Percentiles rank a stretch among this genome's conserved stretches.
Conservation (phyloP, 2,888 invertebrate species). For the Meganola albula region DNA sequence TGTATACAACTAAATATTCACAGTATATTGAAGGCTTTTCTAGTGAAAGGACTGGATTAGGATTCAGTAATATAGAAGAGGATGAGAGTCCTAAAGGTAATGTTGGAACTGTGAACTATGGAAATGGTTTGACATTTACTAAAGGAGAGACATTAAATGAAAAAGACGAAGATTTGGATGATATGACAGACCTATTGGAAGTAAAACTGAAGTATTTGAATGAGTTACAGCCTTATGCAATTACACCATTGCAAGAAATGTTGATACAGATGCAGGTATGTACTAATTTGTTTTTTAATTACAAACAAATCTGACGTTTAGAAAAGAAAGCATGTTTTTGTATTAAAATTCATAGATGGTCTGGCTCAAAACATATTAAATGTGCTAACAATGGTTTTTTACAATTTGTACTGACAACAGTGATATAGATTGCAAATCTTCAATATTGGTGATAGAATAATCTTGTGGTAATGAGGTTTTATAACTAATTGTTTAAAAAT, state of each 20-base stretch:
- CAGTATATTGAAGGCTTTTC: conserved; percentile 65
- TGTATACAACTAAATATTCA: conserved; percentile 69
- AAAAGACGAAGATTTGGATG: conserved; percentile 55
- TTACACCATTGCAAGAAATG: conserved; percentile 77
- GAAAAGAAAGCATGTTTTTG: too few relatives aligned
- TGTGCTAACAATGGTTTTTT: too few relatives aligned
- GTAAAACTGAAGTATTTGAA: conserved; percentile 75
- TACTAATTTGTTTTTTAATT: too few relatives aligned
- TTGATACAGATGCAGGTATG: conserved; percentile 77
- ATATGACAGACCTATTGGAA: conserved; percentile 58
- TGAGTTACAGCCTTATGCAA: conserved; percentile 57
- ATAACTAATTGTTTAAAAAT: too few relatives aligned
- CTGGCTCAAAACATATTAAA: too few relatives aligned
- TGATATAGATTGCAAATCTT: too few relatives aligned
- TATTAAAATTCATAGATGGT: too few relatives aligned
- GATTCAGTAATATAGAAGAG: conserved; percentile 52
- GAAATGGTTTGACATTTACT: conserved; percentile 67
- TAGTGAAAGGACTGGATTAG: conserved; percentile 67
- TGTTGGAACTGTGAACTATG: conserved; percentile 54
- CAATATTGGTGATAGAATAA: neutral
- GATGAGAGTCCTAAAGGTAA: conserved; percentile 50
- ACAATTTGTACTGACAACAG: too few relatives aligned
- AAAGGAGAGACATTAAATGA: conserved; percentile 73
- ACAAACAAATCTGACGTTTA: too few relatives aligned
- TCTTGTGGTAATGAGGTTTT: too few relatives aligned